Base-by-base conservation (phyloP, 2,797 vertebrate genomes). In the Sphenodon punctatus region DNA sequence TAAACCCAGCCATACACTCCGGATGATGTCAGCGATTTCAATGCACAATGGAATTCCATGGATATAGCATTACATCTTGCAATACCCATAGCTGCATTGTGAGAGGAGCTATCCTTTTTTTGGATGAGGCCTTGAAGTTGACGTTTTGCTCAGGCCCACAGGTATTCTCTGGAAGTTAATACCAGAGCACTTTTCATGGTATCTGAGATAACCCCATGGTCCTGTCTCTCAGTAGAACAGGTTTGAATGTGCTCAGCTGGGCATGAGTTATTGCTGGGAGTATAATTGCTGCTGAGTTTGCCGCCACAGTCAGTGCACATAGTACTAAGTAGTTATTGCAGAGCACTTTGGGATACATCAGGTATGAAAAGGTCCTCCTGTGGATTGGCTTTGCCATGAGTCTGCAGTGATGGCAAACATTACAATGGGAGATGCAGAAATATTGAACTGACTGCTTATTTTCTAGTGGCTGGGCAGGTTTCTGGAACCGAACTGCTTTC, bases 231-330 rank as follows among this genome's bases (percentile, higher is more conserved):
- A 84, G 71, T 68, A 85, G 70, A 90, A 78, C 3, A 1, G 30
- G 45, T 85, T 58, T 87, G 78, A 84, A 63, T 36, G 60, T 74
- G 72, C 67, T 56, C 73, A 79, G 30, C 75, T 89, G 51, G 65
- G 59, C 49, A 58, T 69, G 86, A 92, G 48, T 82, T 89, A 84
- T 84, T 85, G 67, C 87, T 89, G 55, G 43, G 66, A 34, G 30
- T 51, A 5, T 80, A 84, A 83, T 84, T 91, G 79, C 58, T 13
- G 2, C 70, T 71, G 55, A 46, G 30, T 78, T 91, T 20, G 0
- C 67, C 75, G 66, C 45, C n/a, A 3, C 60, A 78, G 75, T 58
- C 79, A 48, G 60, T 74, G 71, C 64, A 49, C 69, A 65, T 74
- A 81, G 63, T 48, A 8, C 66, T 65, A 0, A 68, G 67, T 65